phyloP scores from a whole-genome alignment of 2,797 vertebrate species.

The Eidolon dupreanum region DNA sequence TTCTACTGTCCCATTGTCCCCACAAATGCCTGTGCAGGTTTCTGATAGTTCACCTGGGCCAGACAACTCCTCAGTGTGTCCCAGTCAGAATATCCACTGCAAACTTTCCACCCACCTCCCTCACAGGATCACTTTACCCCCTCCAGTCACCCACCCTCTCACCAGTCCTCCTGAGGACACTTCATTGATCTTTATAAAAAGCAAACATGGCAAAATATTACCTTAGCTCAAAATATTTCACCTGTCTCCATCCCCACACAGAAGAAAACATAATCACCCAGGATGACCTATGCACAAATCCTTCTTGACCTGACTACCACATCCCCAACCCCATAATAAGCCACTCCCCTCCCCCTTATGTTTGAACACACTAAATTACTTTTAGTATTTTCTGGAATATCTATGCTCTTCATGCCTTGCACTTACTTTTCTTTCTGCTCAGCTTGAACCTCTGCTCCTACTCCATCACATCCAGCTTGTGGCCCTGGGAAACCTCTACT shows the following conservation, averaged over 20 bases:
- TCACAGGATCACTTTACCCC: neutral
- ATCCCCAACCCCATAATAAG: too few species aligned
- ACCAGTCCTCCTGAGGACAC: neutral
- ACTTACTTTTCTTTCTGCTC: neutral
- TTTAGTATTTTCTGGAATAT: neutral
- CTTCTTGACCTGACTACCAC: neutral
- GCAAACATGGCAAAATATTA: neutral
- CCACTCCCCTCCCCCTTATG: too few species aligned
- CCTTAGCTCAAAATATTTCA: neutral
- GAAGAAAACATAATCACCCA: neutral
- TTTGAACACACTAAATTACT: neutral
- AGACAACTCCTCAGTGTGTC: neutral
- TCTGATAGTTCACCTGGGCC: neutral
- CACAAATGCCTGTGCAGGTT: neutral
- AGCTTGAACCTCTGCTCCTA: neutral
- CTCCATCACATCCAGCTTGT: neutral
- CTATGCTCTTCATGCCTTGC: rapidly evolving
- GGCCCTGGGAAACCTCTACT: neutral
- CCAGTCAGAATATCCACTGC: neutral
- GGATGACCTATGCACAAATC: too few species aligned
- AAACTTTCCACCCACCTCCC: neutral
- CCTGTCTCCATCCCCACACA: neutral
- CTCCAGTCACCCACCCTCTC: too few species aligned
- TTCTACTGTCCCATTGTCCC: neutral
- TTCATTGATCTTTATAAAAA: neutral